Conservation (phyloP, 1,140 invertebrate genomes). For the Pygmarrhopalites habei region DNA sequence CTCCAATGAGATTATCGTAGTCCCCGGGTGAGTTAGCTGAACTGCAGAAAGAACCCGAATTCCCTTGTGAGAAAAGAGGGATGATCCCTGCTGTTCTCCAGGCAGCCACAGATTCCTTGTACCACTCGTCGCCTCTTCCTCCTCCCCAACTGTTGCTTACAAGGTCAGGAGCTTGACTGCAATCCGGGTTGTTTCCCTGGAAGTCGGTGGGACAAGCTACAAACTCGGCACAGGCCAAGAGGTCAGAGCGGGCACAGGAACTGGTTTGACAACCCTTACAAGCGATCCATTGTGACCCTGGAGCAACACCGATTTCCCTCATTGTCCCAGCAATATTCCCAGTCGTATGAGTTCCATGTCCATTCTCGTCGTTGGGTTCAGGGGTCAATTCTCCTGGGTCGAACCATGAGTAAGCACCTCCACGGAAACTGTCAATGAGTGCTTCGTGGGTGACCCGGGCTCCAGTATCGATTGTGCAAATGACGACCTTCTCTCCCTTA, state of each 20-base stretch:
- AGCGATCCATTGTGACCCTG: constrained; percentile 14
- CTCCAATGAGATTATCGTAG: constrained; percentile 24
- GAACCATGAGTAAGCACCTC: constrained; percentile 11
- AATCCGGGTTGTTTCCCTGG: constrained; percentile 12
- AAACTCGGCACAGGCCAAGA: constrained; percentile 15
- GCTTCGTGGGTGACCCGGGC: constrained; percentile 10
- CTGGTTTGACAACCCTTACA: constrained; percentile 13
- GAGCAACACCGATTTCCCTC: constrained; percentile 12
- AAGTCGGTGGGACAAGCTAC: constrained; percentile 15
- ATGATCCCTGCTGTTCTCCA: constrained; percentile 20
- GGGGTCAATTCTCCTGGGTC: constrained; percentile 4
- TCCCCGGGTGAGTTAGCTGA: constrained; percentile 25
- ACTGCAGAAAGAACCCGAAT: constrained; percentile 19
- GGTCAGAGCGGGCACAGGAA: not conserved
- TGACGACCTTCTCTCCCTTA: constrained; percentile 4
- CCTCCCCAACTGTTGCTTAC: constrained; percentile 8
- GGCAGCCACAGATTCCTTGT: not conserved
- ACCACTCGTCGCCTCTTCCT: constrained; percentile 4
- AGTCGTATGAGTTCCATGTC: constrained; percentile 27
- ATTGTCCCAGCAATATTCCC: constrained; percentile 10
- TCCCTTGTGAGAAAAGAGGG: constrained; percentile 14
- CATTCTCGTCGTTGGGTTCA: constrained; percentile 11
- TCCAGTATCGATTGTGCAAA: constrained; percentile 19
- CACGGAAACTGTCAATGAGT: not conserved
- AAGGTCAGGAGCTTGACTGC: constrained; percentile 14